phyloP scores from a whole-genome alignment of 2,888 invertebrate species.

The Tuberolachnus salignus region DNA sequence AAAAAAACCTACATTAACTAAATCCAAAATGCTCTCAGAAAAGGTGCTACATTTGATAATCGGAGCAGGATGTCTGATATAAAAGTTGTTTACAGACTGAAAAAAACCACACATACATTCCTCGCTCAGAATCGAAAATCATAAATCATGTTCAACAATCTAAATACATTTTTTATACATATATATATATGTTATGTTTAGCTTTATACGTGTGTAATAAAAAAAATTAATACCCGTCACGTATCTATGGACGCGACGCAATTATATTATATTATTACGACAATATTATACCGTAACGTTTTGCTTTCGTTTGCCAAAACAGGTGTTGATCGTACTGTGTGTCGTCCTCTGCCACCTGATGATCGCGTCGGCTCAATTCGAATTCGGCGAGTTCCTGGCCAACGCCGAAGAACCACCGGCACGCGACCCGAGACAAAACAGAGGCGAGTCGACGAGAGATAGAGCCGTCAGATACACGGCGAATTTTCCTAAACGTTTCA shows the following conservation, averaged over 20 bases:
- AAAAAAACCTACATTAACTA: too few species aligned
- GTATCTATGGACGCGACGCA: background rate
- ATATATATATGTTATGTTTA: too few species aligned
- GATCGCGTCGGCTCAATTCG: constrained; percentile 53
- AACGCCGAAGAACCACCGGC: constrained; percentile 6
- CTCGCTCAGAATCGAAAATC: too few species aligned
- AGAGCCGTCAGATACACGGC: too few species aligned
- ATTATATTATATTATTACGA: background rate
- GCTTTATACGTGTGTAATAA: too few species aligned
- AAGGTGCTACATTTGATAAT: too few species aligned
- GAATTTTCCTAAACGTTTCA: too few species aligned
- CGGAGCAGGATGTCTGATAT: too few species aligned
- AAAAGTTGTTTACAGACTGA: too few species aligned
- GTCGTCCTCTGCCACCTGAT: constrained; percentile 35
- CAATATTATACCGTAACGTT: background rate
- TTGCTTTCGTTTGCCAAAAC: background rate
- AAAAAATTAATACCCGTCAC: background rate
- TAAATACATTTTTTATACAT: background rate
- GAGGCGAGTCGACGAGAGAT: constrained; percentile 55
- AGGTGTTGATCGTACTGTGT: constrained; percentile 32
- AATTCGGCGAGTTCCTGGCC: constrained; percentile 41
- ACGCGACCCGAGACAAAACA: constrained; percentile 56
- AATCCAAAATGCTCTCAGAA: too few species aligned
- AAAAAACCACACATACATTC: too few species aligned
- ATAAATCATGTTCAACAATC: too few species aligned